A percentile compares a stretch with the other conserved stretches of the same genome.
phyloP scores from a whole-genome alignment of 92 coral and sea anemone species.

The Epizoanthus stellaris region DNA sequence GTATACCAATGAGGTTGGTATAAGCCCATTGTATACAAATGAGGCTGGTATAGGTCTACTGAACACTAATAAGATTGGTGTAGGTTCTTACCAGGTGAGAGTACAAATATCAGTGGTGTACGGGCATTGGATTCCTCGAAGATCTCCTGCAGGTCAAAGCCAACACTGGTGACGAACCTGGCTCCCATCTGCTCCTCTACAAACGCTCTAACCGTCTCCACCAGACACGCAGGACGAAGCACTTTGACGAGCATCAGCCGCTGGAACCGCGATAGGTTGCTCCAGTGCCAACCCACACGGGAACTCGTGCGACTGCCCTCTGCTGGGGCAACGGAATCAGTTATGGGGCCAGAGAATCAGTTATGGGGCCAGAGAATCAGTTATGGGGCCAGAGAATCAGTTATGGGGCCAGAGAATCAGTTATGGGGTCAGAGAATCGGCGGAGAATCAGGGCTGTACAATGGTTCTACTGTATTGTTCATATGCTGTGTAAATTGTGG shows the following conservation, averaged over 20 bases:
- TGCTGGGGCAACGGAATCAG: not conserved
- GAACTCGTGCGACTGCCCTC: slow-evolving; percentile 34
- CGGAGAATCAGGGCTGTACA: no score
- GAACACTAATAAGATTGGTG: not conserved
- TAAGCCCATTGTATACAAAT: no score
- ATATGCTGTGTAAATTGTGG: no score
- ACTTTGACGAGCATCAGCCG: slow-evolving; percentile 85
- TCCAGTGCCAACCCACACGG: slow-evolving; percentile 76
- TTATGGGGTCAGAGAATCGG: not conserved
- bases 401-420: not conserved
- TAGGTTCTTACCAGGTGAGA: slow-evolving; percentile 81
- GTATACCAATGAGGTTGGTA: no score
- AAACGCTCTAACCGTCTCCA: slow-evolving; percentile 83
- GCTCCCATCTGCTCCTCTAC: slow-evolving; percentile 87
- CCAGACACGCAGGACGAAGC: slow-evolving; percentile 88
- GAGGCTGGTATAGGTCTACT: not conserved
- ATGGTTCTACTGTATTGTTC: no score
- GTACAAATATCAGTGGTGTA: slow-evolving; percentile 88
- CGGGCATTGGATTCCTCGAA: slow-evolving; percentile 83
- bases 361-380: not conserved
- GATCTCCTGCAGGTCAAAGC: slow-evolving; percentile 91
- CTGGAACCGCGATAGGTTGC: slow-evolving; percentile 76
- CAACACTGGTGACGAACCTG: slow-evolving; percentile 81
- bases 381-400: not conserved
- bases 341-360: not conserved